phyloP scores from a whole-genome alignment of 2,888 invertebrate species.

The Sarcophaga rosellei region DNA sequence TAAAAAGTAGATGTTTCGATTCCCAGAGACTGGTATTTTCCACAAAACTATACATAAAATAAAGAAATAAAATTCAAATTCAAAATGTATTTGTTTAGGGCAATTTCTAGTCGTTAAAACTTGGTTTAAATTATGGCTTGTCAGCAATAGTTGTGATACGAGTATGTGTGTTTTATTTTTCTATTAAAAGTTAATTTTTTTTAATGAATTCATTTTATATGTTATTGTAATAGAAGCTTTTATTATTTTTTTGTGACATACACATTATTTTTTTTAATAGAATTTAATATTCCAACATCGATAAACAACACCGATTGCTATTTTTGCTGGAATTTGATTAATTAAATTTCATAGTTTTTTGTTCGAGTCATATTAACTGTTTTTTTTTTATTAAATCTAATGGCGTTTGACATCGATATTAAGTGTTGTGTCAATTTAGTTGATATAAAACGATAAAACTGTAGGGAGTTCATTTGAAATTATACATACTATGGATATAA shows the following conservation, averaged over 20 bases:
- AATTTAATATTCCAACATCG: constrained; percentile 15
- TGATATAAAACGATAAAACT: neutral
- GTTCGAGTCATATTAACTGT: neutral
- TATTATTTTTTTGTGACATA: neutral
- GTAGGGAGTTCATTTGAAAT: neutral
- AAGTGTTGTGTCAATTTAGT: neutral
- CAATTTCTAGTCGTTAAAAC: no score
- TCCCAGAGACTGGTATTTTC: no score
- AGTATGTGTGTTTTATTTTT: neutral
- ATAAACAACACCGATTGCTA: neutral
- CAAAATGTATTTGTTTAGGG: no score
- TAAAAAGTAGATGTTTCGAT: no score
- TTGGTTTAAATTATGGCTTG: neutral
- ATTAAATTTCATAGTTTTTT: constrained; percentile 42
- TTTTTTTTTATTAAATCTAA: constrained; percentile 6
- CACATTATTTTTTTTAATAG: neutral
- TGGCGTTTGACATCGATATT: constrained; percentile 7
- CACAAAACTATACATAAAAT: no score
- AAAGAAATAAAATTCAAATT: no score
- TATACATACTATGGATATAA: no score
- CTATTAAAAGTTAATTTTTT: constrained; percentile 28
- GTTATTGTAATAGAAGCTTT: constrained; percentile 1
- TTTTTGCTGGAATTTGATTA: constrained; percentile 46
- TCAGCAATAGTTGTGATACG: neutral
- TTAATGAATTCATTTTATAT: constrained; percentile 46